Conservation (phyloP, 1,140 invertebrate species). For the Drosophila pseudoananassae region DNA sequence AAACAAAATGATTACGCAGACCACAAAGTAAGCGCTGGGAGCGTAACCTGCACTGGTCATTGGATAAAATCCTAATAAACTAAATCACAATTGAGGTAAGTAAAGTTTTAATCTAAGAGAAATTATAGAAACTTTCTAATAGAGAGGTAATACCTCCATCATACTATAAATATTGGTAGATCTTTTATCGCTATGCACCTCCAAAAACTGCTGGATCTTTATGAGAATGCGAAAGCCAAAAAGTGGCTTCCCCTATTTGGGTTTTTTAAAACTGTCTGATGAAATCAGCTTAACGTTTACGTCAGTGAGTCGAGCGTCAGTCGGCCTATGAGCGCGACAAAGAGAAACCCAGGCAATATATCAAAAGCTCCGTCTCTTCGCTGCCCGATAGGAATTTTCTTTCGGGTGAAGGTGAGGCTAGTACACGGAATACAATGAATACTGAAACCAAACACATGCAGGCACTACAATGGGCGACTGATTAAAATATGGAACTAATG, state of each 20-base stretch:
- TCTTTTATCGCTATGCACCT: constrained; percentile 7
- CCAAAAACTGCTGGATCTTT: constrained; percentile 12
- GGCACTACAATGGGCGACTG: constrained; percentile 24
- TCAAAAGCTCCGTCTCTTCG: constrained; percentile 4
- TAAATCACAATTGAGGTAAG: constrained; percentile 10
- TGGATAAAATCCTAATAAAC: neutral
- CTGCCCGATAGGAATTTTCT: neutral
- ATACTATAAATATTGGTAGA: neutral
- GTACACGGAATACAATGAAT: constrained; percentile 8
- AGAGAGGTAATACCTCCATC: too few species aligned
- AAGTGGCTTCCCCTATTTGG: constrained; percentile 18
- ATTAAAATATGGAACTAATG: constrained; percentile 38
- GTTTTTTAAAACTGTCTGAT: constrained; percentile 30
- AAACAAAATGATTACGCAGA: constrained; percentile 80
- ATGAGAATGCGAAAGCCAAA: constrained; percentile 14
- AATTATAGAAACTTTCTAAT: neutral
- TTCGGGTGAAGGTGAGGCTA: constrained; percentile 8
- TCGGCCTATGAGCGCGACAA: constrained; percentile 15
- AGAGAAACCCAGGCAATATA: neutral
- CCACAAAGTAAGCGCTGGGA: constrained; percentile 47
- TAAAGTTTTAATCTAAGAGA: neutral
- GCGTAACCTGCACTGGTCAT: constrained; percentile 17
- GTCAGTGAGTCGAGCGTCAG: constrained; percentile 11
- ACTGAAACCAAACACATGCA: constrained; percentile 27
- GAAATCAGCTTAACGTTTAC: constrained; percentile 28